phyloP scores from a whole-genome alignment of 92 coral and sea anemone species.

The Ricordea florida region DNA sequence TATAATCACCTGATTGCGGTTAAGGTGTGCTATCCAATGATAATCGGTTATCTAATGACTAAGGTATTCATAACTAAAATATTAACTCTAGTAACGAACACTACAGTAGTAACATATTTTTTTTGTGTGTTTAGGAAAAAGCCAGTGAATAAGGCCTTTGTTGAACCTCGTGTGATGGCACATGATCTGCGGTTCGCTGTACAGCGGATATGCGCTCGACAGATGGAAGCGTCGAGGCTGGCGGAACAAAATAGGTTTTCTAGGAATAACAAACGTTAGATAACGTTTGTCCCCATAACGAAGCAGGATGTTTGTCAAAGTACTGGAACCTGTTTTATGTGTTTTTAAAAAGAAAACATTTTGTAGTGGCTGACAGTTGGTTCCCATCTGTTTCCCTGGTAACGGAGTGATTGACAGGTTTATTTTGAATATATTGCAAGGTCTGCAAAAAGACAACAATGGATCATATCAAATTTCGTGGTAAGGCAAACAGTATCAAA shows the following conservation, averaged over 20 bases:
- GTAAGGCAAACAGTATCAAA: too few relatives aligned
- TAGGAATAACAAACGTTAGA: slow-evolving; percentile 52
- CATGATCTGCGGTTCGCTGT: slow-evolving; percentile 34
- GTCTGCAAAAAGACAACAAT: too few relatives aligned
- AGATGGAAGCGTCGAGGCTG: slow-evolving; percentile 64
- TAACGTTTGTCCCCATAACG: slow-evolving; percentile 50
- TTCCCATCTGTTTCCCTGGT: too few relatives aligned
- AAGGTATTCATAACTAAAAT: slow-evolving; percentile 51
- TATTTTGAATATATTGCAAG: too few relatives aligned
- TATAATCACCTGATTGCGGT: too few relatives aligned
- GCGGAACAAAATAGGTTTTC: slow-evolving; percentile 43
- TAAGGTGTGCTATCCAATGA: too few relatives aligned
- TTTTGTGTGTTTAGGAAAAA: slow-evolving; percentile 19
- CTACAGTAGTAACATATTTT: slow-evolving; percentile 45
- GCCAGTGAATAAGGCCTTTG: not conserved
- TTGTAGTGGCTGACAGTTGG: slow-evolving; percentile 25
- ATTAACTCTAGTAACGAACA: slow-evolving; percentile 52
- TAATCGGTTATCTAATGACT: too few relatives aligned
- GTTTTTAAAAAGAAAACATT: slow-evolving; percentile 59
- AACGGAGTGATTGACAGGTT: too few relatives aligned
- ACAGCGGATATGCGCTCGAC: not conserved
- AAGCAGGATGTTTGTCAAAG: slow-evolving; percentile 62
- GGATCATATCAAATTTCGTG: too few relatives aligned
- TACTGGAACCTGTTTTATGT: slow-evolving; percentile 74
- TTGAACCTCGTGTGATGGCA: slow-evolving; percentile 63